phyloP scores from a whole-genome alignment of 1,140 invertebrate genomes.

The Rhopalosiphum padi region DNA sequence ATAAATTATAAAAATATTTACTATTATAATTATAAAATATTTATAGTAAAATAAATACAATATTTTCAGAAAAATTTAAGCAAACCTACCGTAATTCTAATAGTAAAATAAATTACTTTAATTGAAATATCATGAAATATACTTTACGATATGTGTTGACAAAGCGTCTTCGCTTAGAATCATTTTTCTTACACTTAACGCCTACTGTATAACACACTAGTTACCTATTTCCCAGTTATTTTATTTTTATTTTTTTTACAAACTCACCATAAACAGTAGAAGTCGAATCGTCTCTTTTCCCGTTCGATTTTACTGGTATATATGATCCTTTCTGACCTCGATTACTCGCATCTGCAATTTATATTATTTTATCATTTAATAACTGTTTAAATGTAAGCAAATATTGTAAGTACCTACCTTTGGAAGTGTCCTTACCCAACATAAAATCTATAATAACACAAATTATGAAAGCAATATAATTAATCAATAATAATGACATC shows the following conservation, averaged over 20 bases:
- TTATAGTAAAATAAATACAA: too few relatives aligned
- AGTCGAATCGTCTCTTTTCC: neutral
- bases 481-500: neutral
- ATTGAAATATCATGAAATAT: too few relatives aligned
- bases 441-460: slow-evolving; percentile 27
- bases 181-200: too few relatives aligned
- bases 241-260: neutral
- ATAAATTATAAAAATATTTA: too few relatives aligned
- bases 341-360: neutral
- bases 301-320: slow-evolving; percentile 29
- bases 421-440: slow-evolving; percentile 16
- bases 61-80: too few relatives aligned
- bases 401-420: neutral
- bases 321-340: slow-evolving; percentile 47
- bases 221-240: too few relatives aligned
- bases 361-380: neutral
- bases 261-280: slow-evolving; percentile 3
- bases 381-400: neutral
- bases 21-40: too few relatives aligned
- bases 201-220: too few relatives aligned
- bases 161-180: too few relatives aligned
- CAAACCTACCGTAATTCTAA: too few relatives aligned
- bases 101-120: too few relatives aligned
- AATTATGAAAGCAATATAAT: neutral
- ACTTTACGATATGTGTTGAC: too few relatives aligned